Evolutionary conservation across 2,113 vertebrate species (phyloP).

Genomic region (Tylochromis polylepis): DNA sequence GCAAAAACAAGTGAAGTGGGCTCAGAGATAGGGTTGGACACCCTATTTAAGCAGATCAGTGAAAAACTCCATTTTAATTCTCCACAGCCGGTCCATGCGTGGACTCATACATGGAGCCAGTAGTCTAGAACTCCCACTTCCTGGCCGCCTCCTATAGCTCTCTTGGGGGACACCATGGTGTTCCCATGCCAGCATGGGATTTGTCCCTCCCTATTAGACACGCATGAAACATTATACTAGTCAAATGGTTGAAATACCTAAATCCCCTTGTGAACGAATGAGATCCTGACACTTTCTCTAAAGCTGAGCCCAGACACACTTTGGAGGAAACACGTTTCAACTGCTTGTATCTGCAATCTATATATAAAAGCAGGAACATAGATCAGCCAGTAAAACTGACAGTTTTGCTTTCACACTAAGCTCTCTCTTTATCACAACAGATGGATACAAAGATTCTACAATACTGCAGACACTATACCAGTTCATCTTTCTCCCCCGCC

Average conservation of each 20-base stretch:
- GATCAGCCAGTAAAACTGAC: neutral
- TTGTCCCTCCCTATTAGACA: neutral
- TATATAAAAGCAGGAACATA: neutral
- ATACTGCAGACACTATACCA: neutral
- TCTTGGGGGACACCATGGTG: neutral
- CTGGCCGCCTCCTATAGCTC: neutral
- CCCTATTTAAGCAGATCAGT: neutral
- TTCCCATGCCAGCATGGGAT: neutral
- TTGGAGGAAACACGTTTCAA: neutral
- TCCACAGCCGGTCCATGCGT: neutral
- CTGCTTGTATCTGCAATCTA: neutral
- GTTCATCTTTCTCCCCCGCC: neutral
- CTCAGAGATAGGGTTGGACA: neutral
- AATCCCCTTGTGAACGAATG: neutral
- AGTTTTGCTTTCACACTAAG: neutral
- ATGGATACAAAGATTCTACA: neutral
- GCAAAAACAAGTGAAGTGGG: neutral
- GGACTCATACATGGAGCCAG: accelerated
- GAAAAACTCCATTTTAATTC: neutral
- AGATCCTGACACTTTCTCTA: neutral
- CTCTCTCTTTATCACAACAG: neutral
- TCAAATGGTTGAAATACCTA: neutral
- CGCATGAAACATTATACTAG: neutral
- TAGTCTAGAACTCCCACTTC: neutral
- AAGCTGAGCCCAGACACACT: neutral